Base-by-base conservation (phyloP, 2,797 vertebrate genomes). In the Pipistrellus nathusii region DNA sequence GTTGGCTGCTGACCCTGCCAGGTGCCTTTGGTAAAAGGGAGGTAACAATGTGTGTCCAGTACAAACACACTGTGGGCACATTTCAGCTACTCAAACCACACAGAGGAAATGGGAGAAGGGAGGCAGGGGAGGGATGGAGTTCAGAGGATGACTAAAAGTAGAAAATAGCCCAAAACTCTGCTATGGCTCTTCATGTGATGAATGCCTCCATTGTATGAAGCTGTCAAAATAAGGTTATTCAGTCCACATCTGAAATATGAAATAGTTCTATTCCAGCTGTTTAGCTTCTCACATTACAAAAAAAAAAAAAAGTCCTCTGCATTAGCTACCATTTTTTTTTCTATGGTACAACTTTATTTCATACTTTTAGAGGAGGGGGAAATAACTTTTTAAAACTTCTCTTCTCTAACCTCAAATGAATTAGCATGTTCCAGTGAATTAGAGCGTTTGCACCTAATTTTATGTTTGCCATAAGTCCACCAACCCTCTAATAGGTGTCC, bases 141-240 rank as follows among this genome's bases (percentile, higher is more conserved):
- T 96, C 81, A 90, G 78, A 90, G 81, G 90, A 88, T 69, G 90
- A 93, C 95, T 88, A 77, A 92, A 93, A 86, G 94, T 95, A 86
- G 82, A 96, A 94, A 96, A 96, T 66, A 91, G 90, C 57, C 85
- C 95, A 6, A 86, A 80, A 88, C 38, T 44, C 78, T 41, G 41
- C 93, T 66, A 35, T 75, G 85, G 85, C 90, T 92, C 95, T 96
- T 93, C 68, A 46, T 44, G 87, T 11, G 44, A 68, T 94, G 96
- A 97, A 96, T 96, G 96, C 82, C 92, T 51, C 91, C 90, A 92
- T 93, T 97, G 97, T 97, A 68, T 48, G 72, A 73, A 48, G 81
- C 88, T 57, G 90, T 93, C 94, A 94, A 91, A 96, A 92, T 85
- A 91, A 95, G 71, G 85, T 76, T 93, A 95, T 93, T 97, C 92